Base-by-base conservation (phyloP, 2,888 invertebrate genomes). In the Brachynemurus nebulosus region DNA sequence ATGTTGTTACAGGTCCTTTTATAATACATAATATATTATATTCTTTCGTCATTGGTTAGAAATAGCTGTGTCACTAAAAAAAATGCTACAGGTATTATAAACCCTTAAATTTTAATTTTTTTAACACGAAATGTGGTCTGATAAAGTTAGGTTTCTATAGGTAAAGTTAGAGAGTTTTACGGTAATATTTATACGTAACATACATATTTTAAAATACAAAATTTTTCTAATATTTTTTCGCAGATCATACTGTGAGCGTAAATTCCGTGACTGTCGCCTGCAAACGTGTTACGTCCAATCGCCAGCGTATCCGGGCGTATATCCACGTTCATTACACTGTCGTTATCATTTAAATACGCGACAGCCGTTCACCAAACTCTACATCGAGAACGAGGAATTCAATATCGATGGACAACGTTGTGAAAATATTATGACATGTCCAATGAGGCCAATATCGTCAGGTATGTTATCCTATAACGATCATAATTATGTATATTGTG, bases 281-380 rank as follows among this genome's bases (percentile, higher is more conserved):
- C 90, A 91, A 63, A 90, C 90, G 4, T 92, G 92, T 66, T 91
- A 90, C 65, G 90, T 92, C 3, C 91, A 92, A 64, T 88, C 88
- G 11, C 91, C 92, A 3, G 91, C 90, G 6, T 91, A 88, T 64
- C 91, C 91, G 12, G 91, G 91, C 33, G 80, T 92, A 16, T 92
- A 92, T 64, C 91, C 91, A 1, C 74, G 91, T 47, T 88, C 89
- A 57, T 71, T 91, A 51, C 88, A 89, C 63, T 91, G 91, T 74
- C 82, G 86, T 59, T 92, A 91, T 63, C 83, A 85, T 57, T 73
- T 92, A 42, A 90, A 89, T 69, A 90, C 90, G 4, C 70, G 88
- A 34, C 73, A 86, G 57, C 88, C 89, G 17, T 90, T 86, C 68
- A 90, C 90, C 61, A 88, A 88, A 66, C 71, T 89, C 54, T 88